phyloP scores from a whole-genome alignment of 2,888 invertebrate species.

The Amaurobius ferox region DNA sequence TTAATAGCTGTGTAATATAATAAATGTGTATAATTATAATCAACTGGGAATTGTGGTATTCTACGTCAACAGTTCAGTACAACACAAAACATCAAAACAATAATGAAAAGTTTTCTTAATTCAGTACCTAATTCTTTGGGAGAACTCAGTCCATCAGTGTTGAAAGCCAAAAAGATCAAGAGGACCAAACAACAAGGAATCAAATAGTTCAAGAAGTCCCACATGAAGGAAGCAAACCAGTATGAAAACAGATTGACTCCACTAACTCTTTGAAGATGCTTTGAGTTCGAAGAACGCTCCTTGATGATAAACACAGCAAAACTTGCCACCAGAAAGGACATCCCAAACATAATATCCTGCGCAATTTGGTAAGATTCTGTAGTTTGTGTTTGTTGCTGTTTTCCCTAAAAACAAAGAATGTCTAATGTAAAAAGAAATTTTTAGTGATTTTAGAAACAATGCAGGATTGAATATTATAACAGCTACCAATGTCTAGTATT shows the following conservation, averaged over 20 bases:
- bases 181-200: constrained; percentile 81
- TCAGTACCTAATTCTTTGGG: constrained; percentile 81
- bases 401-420: constrained; percentile 29
- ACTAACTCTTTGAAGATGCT: constrained; percentile 85
- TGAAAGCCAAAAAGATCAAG: constrained; percentile 82
- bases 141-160: constrained; percentile 82
- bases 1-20: too few relatives aligned
- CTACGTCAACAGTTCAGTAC: too few relatives aligned
- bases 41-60: too few relatives aligned
- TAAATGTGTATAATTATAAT: too few relatives aligned
- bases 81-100: too few relatives aligned
- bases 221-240: constrained; percentile 84
- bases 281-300: constrained; percentile 84
- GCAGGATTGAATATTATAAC: too few relatives aligned
- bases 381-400: constrained; percentile 55
- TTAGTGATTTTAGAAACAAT: too few relatives aligned
- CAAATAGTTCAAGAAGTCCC: constrained; percentile 83
- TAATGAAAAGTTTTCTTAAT: too few relatives aligned
- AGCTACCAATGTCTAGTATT: too few relatives aligned
- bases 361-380: constrained; percentile 67
- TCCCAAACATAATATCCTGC: constrained; percentile 83
- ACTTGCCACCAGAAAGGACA: constrained; percentile 79
- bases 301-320: constrained; percentile 80
- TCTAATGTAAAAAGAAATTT: too few relatives aligned
- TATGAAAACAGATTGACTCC: constrained; percentile 83